Conservation (phyloP, 2,113 vertebrate species). For the Lepus europaeus region DNA sequence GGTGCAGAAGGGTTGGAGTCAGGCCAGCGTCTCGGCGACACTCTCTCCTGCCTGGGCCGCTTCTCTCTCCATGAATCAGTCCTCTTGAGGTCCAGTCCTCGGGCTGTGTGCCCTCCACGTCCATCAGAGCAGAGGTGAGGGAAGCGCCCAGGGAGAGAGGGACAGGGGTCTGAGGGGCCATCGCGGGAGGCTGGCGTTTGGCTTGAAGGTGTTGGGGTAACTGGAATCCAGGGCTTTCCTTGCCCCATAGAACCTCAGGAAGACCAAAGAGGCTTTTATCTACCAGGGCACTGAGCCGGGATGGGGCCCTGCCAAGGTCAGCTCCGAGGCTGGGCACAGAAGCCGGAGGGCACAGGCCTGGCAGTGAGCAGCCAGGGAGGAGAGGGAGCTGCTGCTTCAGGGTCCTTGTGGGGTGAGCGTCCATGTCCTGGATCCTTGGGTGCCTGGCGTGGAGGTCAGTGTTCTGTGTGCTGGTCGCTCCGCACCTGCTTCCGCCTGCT, state of each 20-base stretch:
- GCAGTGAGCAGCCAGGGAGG: not conserved
- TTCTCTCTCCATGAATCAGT: accelerated
- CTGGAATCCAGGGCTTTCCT: not conserved
- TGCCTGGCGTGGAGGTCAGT: not conserved
- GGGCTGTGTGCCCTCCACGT: not conserved
- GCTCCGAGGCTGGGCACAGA: not conserved
- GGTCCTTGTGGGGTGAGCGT: not conserved
- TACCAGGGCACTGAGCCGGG: not conserved
- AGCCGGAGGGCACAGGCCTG: not conserved
- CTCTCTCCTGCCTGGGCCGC: not conserved
- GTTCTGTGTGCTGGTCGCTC: not conserved
- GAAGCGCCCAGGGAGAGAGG: not conserved
- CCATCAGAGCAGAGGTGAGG: not conserved
- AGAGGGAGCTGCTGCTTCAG: not conserved
- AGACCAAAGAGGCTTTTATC: not conserved
- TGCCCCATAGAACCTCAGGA: not conserved
- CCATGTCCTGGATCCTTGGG: not conserved
- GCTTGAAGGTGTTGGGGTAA: not conserved
- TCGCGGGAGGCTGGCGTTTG: not conserved
- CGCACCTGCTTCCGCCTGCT: not conserved
- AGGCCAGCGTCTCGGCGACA: not conserved
- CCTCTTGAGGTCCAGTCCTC: accelerated
- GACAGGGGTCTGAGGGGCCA: not conserved
- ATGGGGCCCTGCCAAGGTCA: not conserved
- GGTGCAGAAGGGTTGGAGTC: accelerated